These are phyloP conservation scores for Oxyura jamaicensis DNA, from an alignment of 2,113 vertebrate genomes.

Conservation along the genomic window DNA sequence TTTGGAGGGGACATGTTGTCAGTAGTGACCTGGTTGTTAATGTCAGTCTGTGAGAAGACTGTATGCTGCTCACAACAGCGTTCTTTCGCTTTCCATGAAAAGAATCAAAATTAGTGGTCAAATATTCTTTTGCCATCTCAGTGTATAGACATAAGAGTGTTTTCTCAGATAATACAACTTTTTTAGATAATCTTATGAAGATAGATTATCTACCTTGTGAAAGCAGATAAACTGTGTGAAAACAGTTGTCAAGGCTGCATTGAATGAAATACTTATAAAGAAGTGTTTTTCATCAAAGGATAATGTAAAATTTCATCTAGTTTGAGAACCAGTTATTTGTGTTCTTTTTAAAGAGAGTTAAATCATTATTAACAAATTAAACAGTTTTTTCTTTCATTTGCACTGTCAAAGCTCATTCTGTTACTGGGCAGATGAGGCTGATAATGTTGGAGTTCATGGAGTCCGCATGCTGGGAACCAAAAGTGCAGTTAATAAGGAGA, in stretches of 20 bases:
- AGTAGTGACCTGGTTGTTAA: neutral
- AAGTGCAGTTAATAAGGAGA: neutral
- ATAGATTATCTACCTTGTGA: too few species aligned
- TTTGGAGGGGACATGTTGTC: neutral
- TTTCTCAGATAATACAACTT: neutral
- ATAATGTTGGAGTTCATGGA: too few species aligned
- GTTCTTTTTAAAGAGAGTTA: neutral
- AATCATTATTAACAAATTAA: neutral
- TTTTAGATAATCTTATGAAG: neutral
- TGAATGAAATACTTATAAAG: neutral
- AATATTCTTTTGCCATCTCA: neutral
- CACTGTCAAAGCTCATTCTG: neutral
- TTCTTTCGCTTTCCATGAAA: neutral
- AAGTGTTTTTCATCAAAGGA: neutral
- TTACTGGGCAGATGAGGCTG: neutral
- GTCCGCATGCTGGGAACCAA: neutral
- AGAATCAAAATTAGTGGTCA: neutral
- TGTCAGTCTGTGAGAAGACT: neutral
- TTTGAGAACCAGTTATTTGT: neutral
- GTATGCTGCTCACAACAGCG: neutral
- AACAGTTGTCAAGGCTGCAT: neutral
- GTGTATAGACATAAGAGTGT: neutral
- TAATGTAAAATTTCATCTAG: neutral
- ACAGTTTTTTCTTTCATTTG: neutral
- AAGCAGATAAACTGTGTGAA: neutral